Base-by-base conservation (phyloP, 2,797 vertebrate genomes). In the Enteromius thamalakanensis region DNA sequence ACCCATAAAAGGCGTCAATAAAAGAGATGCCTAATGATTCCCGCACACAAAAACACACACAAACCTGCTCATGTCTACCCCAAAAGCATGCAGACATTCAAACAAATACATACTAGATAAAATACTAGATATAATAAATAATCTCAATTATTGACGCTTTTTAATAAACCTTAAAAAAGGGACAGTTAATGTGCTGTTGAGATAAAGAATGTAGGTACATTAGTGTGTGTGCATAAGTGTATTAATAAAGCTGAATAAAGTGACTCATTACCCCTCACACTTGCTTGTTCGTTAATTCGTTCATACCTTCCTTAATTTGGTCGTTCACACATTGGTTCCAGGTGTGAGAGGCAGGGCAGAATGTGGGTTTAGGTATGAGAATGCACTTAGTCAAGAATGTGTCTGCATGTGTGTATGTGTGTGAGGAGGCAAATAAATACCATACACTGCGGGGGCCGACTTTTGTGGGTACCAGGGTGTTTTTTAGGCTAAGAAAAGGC, bases 321-420 rank as follows among this genome's bases (percentile, higher is more conserved):
- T 79, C 7, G 81, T 91, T 91, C 88, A 91, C 88, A 91, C 89
- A 91, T 90, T 91, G 89, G 84, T 87, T 89, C 87, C 88, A 90
- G 89, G 90, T 90, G 90, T 89, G 86, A 90, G 86, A 87, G 85
- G 49, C 47, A 70, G 70, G 80, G 80, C 71, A 79, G 75, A 88
- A 72, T 83, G 83, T 79, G 83, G 68, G 53, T 75, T 71, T 82
- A 80, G 86, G 82, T 87, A 88, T 55, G 86, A 88, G 78, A 88
- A 88, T 88, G 79, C 86, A 89, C 86, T 90, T 88, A 86, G 82
- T 83, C 88, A 87, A 86, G 84, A 85, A 85, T 89, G 82, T 85
- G 74, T 83, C 80, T 85, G 72, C 85, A 80, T 84, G 40, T 81
- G 82, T 80, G 81, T 89, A 80, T 65, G 79, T 86, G 84, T 85